phyloP scores from a whole-genome alignment of 2,113 vertebrate genomes.

The Trichomycterus rosablanca region DNA sequence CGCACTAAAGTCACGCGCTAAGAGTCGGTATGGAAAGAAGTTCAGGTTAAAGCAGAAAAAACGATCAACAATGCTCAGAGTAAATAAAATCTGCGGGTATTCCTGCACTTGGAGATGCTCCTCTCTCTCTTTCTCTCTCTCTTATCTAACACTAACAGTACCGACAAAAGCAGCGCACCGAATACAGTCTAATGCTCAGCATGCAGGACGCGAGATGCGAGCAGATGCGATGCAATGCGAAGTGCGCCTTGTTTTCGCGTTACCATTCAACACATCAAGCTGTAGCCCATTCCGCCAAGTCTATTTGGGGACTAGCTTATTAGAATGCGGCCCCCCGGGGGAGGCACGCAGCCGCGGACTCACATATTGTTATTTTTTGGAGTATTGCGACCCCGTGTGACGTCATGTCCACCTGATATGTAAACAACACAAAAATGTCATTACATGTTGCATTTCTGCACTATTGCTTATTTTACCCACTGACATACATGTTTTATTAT shows the following conservation, averaged over 20 bases:
- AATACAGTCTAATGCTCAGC: conserved; percentile 64
- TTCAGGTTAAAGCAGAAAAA: not conserved
- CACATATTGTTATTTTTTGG: conserved; percentile 63
- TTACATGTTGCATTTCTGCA: conserved; percentile 65
- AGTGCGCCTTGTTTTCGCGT: conserved; percentile 67
- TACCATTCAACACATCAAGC: conserved; percentile 70
- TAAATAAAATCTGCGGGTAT: conserved; percentile 66
- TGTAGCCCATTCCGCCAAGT: conserved; percentile 58
- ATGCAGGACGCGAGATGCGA: too few relatives aligned
- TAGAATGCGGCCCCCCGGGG: conserved; percentile 60
- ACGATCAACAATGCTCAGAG: conserved; percentile 61
- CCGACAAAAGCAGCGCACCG: conserved; percentile 60
- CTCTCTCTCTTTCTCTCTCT: conserved; percentile 69
- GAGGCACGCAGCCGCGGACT: conserved; percentile 62
- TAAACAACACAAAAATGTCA: conserved; percentile 71
- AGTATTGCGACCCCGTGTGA: conserved; percentile 73
- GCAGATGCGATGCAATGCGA: conserved; percentile 70
- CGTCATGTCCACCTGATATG: conserved; percentile 86
- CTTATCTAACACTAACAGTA: conserved; percentile 69
- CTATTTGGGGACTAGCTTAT: conserved; percentile 60
- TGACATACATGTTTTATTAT: too few relatives aligned
- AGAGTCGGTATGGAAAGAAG: not conserved
- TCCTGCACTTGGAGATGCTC: conserved; percentile 69
- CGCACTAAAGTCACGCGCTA: too few relatives aligned
- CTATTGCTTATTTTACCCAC: not conserved